Base-by-base conservation (phyloP, 92 coral and sea anemone genomes). In the Umimayanthus kanabou region DNA sequence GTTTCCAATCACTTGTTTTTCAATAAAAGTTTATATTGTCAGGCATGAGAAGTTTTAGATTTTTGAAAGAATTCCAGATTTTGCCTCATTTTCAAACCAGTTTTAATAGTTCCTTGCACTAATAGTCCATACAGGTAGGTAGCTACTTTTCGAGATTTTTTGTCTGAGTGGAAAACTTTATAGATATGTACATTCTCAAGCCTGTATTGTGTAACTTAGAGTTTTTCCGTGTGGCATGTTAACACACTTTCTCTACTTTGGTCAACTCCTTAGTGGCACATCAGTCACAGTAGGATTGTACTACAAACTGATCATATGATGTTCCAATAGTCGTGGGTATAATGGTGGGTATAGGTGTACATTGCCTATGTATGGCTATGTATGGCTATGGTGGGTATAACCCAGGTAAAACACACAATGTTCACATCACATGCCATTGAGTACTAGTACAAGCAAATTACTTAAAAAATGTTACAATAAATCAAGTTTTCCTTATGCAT, bases 281-380 rank as follows among this genome's bases (percentile, higher is more conserved):
- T 83, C 87, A 69, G 87, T 70, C 87, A 83, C 87, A 83, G 77
- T 82, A 82, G 76, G 86, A 82, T 40, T 67, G 87, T 65, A 73
- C 76, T 69, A n/a, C 73, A 53, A 42, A 42, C 78, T 67, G 87
- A 83, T 83, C 87, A 45, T 50, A 20, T 28, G 87, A 45, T 18
- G 79, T 82, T 85, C 92, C 88, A 81, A 72, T 90, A 90, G 87
- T 90, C 89, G 88, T 90, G 92, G 94, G 92, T 94, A 82, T 84
- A 82, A 93, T 92, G 98, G 98, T 96, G 98, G 98, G 98, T 96
- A 96, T 96, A 96, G 95, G 96, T 93, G 88, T 88, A 61, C 7
- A 14, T 16, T 49, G 92, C 80, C 74, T 53, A 53, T 53, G 14
- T 53, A 53, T 53, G 58, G 58, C 58, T 53, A 53, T 53, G 20